Percentiles rank a stretch among this genome's conserved stretches.
These are phyloP conservation scores for Apis dorsata DNA, from an alignment of 1,140 invertebrate genomes.

Conservation along the genomic window DNA sequence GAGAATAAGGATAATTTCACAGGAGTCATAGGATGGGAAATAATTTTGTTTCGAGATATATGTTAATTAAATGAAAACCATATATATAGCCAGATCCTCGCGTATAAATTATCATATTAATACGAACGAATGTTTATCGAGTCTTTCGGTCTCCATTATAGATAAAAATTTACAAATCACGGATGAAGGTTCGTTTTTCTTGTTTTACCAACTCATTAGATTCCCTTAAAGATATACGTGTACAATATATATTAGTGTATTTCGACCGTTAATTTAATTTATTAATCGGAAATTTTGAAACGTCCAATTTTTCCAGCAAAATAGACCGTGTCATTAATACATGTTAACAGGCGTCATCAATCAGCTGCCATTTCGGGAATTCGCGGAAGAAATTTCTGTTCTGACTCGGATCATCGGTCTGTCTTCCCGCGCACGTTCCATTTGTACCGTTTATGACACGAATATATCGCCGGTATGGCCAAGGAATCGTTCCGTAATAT, in stretches of 20 bases:
- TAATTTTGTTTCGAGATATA: too few species aligned
- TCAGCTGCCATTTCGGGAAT: neutral
- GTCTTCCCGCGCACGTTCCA: constrained; percentile 12
- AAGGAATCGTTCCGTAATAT: constrained; percentile 42
- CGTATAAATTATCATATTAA: neutral
- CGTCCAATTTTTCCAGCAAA: neutral
- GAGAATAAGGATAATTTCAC: too few species aligned
- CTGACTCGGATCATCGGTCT: constrained; percentile 13
- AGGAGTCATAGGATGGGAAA: too few species aligned
- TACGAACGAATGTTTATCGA: neutral
- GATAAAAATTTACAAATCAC: neutral
- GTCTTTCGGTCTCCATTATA: neutral
- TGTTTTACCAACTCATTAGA: neutral
- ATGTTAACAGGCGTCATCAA: constrained; percentile 11
- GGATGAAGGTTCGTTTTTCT: neutral
- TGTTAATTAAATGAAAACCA: too few species aligned
- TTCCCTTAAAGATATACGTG: neutral
- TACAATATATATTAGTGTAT: too few species aligned
- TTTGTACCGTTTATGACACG: constrained; percentile 37
- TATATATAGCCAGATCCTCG: neutral
- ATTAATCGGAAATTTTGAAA: neutral
- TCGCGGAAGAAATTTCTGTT: constrained; percentile 19
- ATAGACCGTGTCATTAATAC: neutral
- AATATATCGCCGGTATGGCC: constrained; percentile 29
- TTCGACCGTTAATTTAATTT: neutral